Conservation (phyloP, 2,797 vertebrate species). For the Esox masquinongy region DNA sequence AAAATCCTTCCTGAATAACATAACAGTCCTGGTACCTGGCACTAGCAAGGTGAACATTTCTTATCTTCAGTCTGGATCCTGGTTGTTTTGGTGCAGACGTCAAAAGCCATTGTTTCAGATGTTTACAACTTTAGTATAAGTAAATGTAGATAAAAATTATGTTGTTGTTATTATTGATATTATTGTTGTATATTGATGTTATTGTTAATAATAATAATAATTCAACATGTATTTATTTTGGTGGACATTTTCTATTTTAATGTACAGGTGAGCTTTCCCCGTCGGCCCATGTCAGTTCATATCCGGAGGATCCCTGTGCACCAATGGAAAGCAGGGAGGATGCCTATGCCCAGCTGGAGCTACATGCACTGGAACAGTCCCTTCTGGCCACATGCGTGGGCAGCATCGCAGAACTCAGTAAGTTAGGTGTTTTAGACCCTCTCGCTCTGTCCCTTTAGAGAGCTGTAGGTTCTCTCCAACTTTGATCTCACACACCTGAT, state of each 20-base stretch:
- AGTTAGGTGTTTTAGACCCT: slow-evolving; percentile 54
- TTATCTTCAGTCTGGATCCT: too few relatives aligned
- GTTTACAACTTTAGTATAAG: too few relatives aligned
- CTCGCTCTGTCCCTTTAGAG: not conserved
- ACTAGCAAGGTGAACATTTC: not conserved
- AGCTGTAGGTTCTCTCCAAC: too few relatives aligned
- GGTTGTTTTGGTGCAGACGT: too few relatives aligned
- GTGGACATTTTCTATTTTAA: slow-evolving; percentile 24
- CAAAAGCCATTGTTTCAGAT: too few relatives aligned
- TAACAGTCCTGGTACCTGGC: not conserved
- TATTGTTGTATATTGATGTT: too few relatives aligned
- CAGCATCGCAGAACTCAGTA: slow-evolving; percentile 94
- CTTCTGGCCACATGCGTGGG: slow-evolving; percentile 89
- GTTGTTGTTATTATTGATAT: too few relatives aligned
- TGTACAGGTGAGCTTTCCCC: slow-evolving; percentile 87
- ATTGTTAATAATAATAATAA: too few relatives aligned
- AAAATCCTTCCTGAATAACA: not conserved
- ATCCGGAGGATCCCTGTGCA: slow-evolving; percentile 68
- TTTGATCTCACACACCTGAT: too few relatives aligned
- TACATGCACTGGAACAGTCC: slow-evolving; percentile 88
- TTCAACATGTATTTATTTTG: not conserved
- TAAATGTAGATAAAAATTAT: too few relatives aligned
- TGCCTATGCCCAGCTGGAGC: slow-evolving; percentile 87
- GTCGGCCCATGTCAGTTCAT: slow-evolving; percentile 85
- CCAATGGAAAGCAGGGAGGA: slow-evolving; percentile 77